Evolutionary conservation across 2,113 vertebrate species (phyloP).

Genomic region (Microcebus jonahi): DNA sequence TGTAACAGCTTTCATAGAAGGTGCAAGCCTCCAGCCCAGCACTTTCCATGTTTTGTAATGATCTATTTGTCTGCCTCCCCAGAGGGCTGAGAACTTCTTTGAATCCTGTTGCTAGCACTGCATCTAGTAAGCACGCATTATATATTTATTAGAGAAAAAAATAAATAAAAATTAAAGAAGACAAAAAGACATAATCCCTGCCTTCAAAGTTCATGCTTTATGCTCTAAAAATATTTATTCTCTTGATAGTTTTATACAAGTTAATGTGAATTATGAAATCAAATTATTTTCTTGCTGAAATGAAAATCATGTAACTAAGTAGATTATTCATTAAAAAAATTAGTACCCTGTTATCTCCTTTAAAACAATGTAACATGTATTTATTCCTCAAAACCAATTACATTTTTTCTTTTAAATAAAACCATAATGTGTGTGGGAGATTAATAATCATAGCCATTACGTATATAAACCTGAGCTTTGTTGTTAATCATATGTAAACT

Average conservation of each 20-base stretch:
- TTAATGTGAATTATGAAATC: constrained; percentile 19
- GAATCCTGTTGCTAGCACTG: background rate
- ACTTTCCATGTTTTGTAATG: background rate
- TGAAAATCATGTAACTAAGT: background rate
- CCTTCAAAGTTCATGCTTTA: background rate
- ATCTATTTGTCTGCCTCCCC: background rate
- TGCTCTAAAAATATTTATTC: background rate
- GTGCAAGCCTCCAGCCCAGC: background rate
- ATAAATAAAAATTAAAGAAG: background rate
- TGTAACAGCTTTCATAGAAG: background rate
- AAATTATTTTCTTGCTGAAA: constrained; percentile 14
- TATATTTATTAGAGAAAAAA: background rate
- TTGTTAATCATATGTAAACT: constrained; percentile 15
- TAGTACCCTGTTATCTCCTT: background rate
- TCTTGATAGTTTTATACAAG: background rate
- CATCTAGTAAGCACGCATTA: background rate
- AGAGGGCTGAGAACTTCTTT: background rate
- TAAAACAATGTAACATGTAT: background rate
- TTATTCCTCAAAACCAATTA: constrained; percentile 12
- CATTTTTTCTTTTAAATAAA: constrained; percentile 33
- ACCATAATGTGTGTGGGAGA: background rate
- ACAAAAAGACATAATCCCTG: background rate
- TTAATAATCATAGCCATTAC: background rate
- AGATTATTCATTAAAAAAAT: background rate
- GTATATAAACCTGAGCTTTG: background rate